Base-by-base conservation (phyloP, 2,113 vertebrate species). In the Nannobrachium achirus region DNA sequence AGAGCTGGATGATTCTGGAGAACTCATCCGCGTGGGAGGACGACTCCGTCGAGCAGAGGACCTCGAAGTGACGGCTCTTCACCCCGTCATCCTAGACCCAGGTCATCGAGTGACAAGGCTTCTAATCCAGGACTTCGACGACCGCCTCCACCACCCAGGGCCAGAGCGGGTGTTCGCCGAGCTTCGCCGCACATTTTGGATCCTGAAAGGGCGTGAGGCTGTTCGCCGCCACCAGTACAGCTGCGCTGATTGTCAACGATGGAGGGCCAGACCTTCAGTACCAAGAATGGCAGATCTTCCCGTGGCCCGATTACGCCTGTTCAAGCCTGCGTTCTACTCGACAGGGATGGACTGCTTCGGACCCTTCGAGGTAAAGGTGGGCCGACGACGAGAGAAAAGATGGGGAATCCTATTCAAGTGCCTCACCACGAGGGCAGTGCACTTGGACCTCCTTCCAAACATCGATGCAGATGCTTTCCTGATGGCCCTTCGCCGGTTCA, bases 141-240 rank as follows among this genome's bases (percentile, higher is more conserved):
- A 15, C 2, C 7, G 6, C 1, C 1, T 14, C 0, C 49, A 52
- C 7, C 73, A 71, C 33, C 62, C 69, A 7, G 69, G 76, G 1
- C 60, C 60, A 40, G 65, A 73, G 39, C 10, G 55, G n/a, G 59
- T 79, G 7, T 51, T 79, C n/a, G 46, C 55, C 13, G 76, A 73
- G 8, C 41, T 79, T 16, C 38, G 41, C 10, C 4, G 46, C 4
- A 25, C 7, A 1, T 71, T 41, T 19, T 69, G 39, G 53, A 69
- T 64, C 19, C 50, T 76, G 41, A 1, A 25, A 10, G 56, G 70
- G 5, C 39, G 55, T 15, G 50, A 71, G 19, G 68, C 63, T 2
- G 16, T 71, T 7, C n/a, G 55, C 8, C 9, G 15, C 5, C 45
- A 51, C 25, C 70, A 72, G 7, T 13, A 38, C 25, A 6, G 11